A percentile compares a stretch with the other conserved stretches of the same genome.
phyloP scores from a whole-genome alignment of 2,797 vertebrate species.

The Scarus forsteni region DNA sequence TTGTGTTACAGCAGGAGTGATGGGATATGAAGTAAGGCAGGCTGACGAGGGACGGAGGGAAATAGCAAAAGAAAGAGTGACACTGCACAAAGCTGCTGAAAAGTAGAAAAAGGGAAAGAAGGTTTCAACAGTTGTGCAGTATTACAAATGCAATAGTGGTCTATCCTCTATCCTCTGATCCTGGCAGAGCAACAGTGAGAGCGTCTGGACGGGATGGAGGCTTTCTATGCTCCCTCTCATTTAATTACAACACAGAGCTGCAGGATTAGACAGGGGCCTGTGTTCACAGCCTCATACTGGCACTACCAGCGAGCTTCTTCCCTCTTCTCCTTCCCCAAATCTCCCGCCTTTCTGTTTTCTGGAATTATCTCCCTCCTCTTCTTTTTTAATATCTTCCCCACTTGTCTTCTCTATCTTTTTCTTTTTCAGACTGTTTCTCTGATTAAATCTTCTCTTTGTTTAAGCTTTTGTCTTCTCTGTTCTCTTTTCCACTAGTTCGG shows the following conservation, averaged over 20 bases:
- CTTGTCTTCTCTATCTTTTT: conserved; percentile 72
- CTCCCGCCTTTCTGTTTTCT: conserved; percentile 75
- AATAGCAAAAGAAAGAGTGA: conserved; percentile 63
- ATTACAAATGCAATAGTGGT: conserved; percentile 90
- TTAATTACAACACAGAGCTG: conserved; percentile 86
- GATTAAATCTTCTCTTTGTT: conserved; percentile 76
- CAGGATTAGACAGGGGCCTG: conserved; percentile 86
- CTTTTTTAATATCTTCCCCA: conserved; percentile 76
- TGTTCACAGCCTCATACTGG: conserved; percentile 85
- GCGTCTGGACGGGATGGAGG: conserved; percentile 85
- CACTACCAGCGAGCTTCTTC: conserved; percentile 64
- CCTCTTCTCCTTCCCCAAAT: conserved; percentile 63
- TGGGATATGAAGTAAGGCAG: conserved; percentile 28
- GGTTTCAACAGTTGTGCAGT: conserved; percentile 87
- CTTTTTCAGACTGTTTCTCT: conserved; percentile 75
- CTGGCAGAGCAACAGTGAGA: conserved; percentile 86
- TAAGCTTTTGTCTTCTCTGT: conserved; percentile 71
- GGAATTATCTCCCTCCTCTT: conserved; percentile 75
- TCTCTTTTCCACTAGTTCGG: conserved; percentile 59
- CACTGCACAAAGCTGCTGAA: conserved; percentile 63
- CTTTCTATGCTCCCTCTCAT: conserved; percentile 78
- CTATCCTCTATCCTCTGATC: conserved; percentile 84
- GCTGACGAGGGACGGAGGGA: conserved; percentile 34
- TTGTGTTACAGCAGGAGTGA: conserved; percentile 27
- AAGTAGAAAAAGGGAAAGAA: conserved; percentile 67